Evolutionary conservation across 2,888 invertebrate species (phyloP), one percentile per base, ranked within the genome.

Genomic region (Sesia apiformis): DNA sequence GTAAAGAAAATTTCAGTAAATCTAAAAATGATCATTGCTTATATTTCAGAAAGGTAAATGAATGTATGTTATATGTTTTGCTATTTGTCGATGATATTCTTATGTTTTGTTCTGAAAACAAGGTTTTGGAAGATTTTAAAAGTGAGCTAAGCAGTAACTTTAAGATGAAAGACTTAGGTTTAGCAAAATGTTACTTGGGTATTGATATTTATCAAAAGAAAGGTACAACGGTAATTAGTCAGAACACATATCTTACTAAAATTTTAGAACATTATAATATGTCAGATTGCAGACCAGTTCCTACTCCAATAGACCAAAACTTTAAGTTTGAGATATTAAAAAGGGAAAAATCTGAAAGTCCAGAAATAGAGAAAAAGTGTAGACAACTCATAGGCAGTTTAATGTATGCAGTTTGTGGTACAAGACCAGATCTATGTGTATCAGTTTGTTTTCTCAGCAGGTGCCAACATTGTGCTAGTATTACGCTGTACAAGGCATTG

Each of bases 361-460:
- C 46, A 3, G 53, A 49, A 53, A 49, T 53, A 6, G 53, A 53
- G 39, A 49, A 2, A 8, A 53, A 39, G 6, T 53, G 49, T 50
- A 40, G 40, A 40, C 40, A 57, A 42, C 56, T 62, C 4, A 61
- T 61, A 38, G 64, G 62, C 4, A 55, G 56, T 52, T 50, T 62
- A 4, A 52, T 57, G 52, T 63, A 63, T 58, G 62, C 62, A 38
- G 61, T 54, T n/a, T 58, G 53, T 50, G 62, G 63, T 1, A 61
- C 62, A 43, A 58, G 5, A 4, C 49, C 49, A 49, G 49, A 49
- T 38, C 5, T 49, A 4, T 49, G 49, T 49, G 8, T n/a, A 3
- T 6, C 49, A 23, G 38, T 49, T 5, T n/a, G 23, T 5, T 49
- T 49, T 5, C 8, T 49, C 3, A 23, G 23, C 5, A 49, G 49